Base-by-base conservation (phyloP, 2,797 vertebrate species). In the Tiaroga cobitis region DNA sequence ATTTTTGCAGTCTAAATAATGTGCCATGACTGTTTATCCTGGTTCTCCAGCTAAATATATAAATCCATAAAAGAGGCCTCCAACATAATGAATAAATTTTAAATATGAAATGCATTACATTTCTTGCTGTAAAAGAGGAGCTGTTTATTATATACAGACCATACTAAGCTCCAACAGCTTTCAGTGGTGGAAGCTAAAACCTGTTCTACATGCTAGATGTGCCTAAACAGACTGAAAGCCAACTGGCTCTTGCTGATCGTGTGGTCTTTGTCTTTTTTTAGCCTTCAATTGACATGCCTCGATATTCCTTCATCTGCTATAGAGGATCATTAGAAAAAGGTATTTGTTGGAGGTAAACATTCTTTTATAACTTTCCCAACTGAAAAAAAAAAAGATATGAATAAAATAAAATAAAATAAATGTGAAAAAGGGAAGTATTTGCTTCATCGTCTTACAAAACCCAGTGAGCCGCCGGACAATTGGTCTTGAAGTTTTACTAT, bases 71-170 rank as follows among this genome's bases (percentile, higher is more conserved):
- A 90, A 82, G 32, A 56, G 63, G 82, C 86, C 65, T 86, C 72
- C 83, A 63, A 82, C 80, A 70, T 80, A 49, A 86, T 87, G 86
- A 85, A 86, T 87, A 73, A 81, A 88, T 89, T 89, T 89, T 87
- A 80, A 82, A 85, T 73, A 67, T 83, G 73, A 90, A 89, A 89
- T 83, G 81, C 84, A 89, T 86, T 91, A 84, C 82, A 88, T 90
- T 90, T 88, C 81, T 81, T 34, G 56, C 87, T 51, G 81, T 80
- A 87, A 85, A 84, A 82, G 83, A 26, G n/a, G 49, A 70, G 83
- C 59, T 77, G 73, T 56, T 54, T 79, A 79, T 83, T 87, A 76
- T 80, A 32, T 32, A 32, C 26, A 63, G 61, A 26, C 61, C 26
- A 63, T 0, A 5, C 59, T 29, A 63, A 63, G 61, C 75, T 82